Percentiles rank a stretch among this genome's conserved stretches.
phyloP scores from a whole-genome alignment of 2,797 vertebrate genomes.

The Danio tinwini region DNA sequence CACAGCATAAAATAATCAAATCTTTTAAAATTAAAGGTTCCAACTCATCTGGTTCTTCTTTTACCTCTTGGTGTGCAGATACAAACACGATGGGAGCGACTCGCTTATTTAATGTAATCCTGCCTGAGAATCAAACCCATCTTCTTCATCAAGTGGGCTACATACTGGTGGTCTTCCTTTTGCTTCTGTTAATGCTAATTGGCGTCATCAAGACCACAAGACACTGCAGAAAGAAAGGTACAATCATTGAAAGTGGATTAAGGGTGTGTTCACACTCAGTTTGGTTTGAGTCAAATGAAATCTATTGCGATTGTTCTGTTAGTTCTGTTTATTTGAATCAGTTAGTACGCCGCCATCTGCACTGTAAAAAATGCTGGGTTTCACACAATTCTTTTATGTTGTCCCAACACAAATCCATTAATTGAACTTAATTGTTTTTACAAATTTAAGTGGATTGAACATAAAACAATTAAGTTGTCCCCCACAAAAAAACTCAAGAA shows the following conservation, averaged over 20 bases:
- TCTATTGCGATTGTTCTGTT: no score
- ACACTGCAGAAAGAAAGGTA: slow-evolving; percentile 85
- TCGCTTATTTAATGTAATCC: slow-evolving; percentile 89
- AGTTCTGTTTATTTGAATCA: no score
- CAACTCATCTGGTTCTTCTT: background rate
- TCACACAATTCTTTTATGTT: no score
- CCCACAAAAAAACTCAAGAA: no score
- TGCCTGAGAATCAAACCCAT: slow-evolving; percentile 86
- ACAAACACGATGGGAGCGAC: slow-evolving; percentile 76
- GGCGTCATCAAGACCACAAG: slow-evolving; percentile 81
- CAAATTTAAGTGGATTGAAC: no score
- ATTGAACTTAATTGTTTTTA: no score
- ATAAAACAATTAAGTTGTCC: no score
- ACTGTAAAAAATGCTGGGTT: no score
- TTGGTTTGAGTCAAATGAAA: no score
- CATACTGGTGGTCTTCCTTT: slow-evolving; percentile 87
- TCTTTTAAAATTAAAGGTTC: background rate
- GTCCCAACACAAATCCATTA: no score
- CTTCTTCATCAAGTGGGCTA: slow-evolving; percentile 93
- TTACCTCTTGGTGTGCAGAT: slow-evolving; percentile 71
- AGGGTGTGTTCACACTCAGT: background rate
- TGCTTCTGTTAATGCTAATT: slow-evolving; percentile 85
- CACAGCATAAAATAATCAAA: background rate
- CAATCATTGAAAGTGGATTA: slow-evolving; percentile 20
- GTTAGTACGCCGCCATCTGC: no score